Evolutionary conservation across 1,140 invertebrate genomes (phyloP).

Genomic region (Thalassaphorura encarpata): DNA sequence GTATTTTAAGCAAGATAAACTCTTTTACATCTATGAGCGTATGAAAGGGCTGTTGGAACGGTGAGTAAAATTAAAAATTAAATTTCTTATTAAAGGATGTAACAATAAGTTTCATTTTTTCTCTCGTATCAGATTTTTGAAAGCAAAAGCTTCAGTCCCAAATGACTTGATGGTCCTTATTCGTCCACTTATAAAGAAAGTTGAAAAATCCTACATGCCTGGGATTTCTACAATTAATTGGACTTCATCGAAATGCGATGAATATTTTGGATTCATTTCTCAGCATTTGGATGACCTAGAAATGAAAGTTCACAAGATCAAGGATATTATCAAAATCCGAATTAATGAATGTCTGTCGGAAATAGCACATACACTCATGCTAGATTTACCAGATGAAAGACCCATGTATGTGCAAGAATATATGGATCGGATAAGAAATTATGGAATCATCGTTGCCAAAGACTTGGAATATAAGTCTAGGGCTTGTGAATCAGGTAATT

Average conservation of each 20-base stretch:
- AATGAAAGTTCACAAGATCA: slow-evolving; percentile 55
- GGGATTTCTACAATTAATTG: slow-evolving; percentile 66
- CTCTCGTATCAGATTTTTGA: slow-evolving; percentile 48
- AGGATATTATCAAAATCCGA: slow-evolving; percentile 63
- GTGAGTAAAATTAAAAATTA: no score
- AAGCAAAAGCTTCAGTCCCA: slow-evolving; percentile 45
- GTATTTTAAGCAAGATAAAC: slow-evolving; percentile 51
- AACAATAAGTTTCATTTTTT: neutral
- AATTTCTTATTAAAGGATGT: no score
- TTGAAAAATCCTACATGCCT: slow-evolving; percentile 59
- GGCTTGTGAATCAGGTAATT: slow-evolving; percentile 49
- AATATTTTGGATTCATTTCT: slow-evolving; percentile 51
- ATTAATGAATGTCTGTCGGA: slow-evolving; percentile 58
- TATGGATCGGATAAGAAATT: slow-evolving; percentile 50
- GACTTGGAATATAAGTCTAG: slow-evolving; percentile 49
- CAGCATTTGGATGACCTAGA: slow-evolving; percentile 52
- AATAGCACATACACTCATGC: slow-evolving; percentile 52
- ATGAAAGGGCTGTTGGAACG: slow-evolving; percentile 49
- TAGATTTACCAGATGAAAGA: slow-evolving; percentile 51
- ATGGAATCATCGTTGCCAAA: slow-evolving; percentile 34
- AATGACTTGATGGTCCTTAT: slow-evolving; percentile 56
- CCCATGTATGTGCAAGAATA: slow-evolving; percentile 55
- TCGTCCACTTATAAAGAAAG: slow-evolving; percentile 53
- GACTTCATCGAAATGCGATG: slow-evolving; percentile 60
- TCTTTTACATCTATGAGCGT: slow-evolving; percentile 47